Evolutionary conservation across 2,888 invertebrate genomes (phyloP).

Genomic region (Perdita meconis): DNA sequence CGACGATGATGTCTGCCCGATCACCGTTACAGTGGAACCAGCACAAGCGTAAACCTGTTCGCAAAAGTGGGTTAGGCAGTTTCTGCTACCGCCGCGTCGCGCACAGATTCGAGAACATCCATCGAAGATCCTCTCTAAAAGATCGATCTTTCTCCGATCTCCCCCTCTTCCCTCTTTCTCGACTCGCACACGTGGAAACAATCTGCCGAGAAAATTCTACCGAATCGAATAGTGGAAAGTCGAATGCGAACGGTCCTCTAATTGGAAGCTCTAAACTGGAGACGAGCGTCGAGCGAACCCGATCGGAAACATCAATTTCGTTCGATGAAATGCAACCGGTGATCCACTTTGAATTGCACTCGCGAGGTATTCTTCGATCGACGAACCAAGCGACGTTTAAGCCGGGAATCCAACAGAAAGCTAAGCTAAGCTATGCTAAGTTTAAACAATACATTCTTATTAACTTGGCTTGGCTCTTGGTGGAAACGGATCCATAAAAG

Average conservation of each 20-base stretch:
- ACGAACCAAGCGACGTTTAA: constrained; percentile 41
- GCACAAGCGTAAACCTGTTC: constrained; percentile 81
- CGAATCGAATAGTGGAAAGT: constrained; percentile 15
- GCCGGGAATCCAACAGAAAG: too few species aligned
- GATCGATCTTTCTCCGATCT: constrained; percentile 46
- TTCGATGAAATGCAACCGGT: constrained; percentile 17
- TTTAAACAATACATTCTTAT: too few species aligned
- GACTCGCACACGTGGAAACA: not conserved
- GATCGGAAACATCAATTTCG: constrained; percentile 32
- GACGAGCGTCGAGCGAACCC: constrained; percentile 5
- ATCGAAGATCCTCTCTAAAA: constrained; percentile 47
- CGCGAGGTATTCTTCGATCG: constrained; percentile 46
- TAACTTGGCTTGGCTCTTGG: too few species aligned
- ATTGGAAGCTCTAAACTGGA: not conserved
- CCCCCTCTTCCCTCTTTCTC: constrained; percentile 27
- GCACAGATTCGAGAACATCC: constrained; percentile 46
- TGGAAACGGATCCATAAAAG: too few species aligned
- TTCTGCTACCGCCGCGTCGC: constrained; percentile 51
- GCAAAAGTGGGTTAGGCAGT: constrained; percentile 82
- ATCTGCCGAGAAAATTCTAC: constrained; percentile 1
- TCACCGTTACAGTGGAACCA: constrained; percentile 80
- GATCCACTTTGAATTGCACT: constrained; percentile 38
- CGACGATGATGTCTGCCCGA: constrained; percentile 69
- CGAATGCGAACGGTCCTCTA: not conserved
- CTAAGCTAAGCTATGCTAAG: too few species aligned